Conservation (phyloP, 1,140 invertebrate species). For the Drosophila watanabei region DNA sequence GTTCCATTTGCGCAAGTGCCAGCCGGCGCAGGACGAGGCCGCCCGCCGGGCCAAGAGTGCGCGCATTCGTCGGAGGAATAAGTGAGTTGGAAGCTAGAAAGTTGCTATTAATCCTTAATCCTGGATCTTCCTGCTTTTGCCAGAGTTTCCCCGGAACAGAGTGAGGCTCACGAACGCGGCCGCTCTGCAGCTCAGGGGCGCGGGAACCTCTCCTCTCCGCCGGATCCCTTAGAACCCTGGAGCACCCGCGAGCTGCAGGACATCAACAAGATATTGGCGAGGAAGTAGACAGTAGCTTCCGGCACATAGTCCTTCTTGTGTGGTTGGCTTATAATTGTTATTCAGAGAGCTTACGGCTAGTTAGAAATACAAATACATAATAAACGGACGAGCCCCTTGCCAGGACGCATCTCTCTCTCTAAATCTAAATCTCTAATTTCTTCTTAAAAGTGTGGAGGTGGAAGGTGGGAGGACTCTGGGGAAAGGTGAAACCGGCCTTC, state of each 20-base stretch:
- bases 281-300: conserved; percentile 52
- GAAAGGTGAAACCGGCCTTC: conserved; percentile 34
- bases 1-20: conserved; percentile 80
- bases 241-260: conserved; percentile 90
- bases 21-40: conserved; percentile 76
- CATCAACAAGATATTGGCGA: conserved; percentile 90
- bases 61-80: conserved; percentile 72
- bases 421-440: conserved; percentile 16
- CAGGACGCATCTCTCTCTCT: background rate
- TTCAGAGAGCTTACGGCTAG: conserved; percentile 46
- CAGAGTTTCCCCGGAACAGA: conserved; percentile 72
- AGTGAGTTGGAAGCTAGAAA: conserved; percentile 46
- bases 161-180: conserved; percentile 51
- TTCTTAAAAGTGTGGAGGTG: conserved; percentile 7
- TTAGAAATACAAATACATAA: conserved; percentile 59
- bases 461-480: background rate
- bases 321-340: conserved; percentile 53
- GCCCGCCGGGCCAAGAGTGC: conserved; percentile 77
- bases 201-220: conserved; percentile 82
- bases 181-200: conserved; percentile 75
- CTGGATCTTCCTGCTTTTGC: background rate
- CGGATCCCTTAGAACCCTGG: conserved; percentile 91
- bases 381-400: conserved; percentile 10
- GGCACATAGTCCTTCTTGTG: conserved; percentile 51
- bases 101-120: background rate